These are phyloP conservation scores for Sparus aurata DNA, from an alignment of 2,797 vertebrate genomes.

Conservation along the genomic window DNA sequence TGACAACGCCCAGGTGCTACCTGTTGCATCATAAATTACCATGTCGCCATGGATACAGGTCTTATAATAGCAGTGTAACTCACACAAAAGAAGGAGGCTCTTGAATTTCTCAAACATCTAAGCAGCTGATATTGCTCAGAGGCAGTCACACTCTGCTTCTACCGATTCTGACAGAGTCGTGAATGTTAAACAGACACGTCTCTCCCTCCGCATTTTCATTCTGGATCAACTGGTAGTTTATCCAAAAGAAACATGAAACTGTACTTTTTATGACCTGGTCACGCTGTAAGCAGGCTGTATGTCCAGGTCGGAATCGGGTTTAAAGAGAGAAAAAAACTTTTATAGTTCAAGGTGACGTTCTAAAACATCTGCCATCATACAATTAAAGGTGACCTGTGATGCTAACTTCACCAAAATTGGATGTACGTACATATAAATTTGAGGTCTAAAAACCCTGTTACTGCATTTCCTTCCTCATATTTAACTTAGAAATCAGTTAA, in stretches of 20 bases:
- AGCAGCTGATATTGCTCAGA: not conserved
- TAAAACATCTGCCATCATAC: not conserved
- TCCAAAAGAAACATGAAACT: not conserved
- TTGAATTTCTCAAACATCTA: not conserved
- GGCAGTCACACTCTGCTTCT: not conserved
- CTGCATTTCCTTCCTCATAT: not conserved
- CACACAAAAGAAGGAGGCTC: not conserved
- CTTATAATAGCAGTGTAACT: not conserved
- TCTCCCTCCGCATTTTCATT: not conserved
- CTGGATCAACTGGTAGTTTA: not conserved
- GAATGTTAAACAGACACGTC: not conserved
- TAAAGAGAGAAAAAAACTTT: too few relatives aligned
- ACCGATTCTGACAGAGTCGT: not conserved
- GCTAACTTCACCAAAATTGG: not conserved
- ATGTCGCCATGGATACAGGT: not conserved
- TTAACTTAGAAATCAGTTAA: not conserved
- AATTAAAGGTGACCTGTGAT: not conserved
- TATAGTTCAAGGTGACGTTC: not conserved
- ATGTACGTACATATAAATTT: too few relatives aligned
- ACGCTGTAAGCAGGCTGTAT: not conserved
- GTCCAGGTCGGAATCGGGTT: not conserved
- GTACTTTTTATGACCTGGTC: not conserved
- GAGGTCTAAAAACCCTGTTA: not conserved
- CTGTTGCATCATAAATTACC: not conserved
- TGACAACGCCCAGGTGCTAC: not conserved